Percentiles rank a stretch among this genome's conserved stretches.
phyloP scores from a whole-genome alignment of 64 coral and sea anemone species.

The Stylophora pistillata region DNA sequence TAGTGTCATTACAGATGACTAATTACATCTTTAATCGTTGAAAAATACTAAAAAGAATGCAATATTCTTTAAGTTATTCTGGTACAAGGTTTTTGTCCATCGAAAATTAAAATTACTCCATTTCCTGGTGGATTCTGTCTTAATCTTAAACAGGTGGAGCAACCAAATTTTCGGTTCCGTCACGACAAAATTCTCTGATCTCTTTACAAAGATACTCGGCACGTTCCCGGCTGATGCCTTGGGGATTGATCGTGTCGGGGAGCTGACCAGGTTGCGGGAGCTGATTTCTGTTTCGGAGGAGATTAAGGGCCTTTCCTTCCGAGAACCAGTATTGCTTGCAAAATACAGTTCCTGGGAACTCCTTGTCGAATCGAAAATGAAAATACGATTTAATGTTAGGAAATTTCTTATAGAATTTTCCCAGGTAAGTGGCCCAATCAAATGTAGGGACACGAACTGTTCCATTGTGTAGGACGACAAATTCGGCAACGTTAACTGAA shows the following conservation, averaged over 20 bases:
- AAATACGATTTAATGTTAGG: slow-evolving; percentile 2
- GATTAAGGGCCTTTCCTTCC: slow-evolving; percentile 31
- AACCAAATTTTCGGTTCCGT: slow-evolving; percentile 43
- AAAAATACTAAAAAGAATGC: too few relatives aligned
- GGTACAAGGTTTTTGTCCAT: too few relatives aligned
- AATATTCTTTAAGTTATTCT: too few relatives aligned
- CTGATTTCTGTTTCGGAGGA: neutral
- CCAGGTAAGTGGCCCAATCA: slow-evolving; percentile 37
- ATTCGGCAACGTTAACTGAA: slow-evolving; percentile 7
- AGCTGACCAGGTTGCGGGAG: slow-evolving; percentile 6
- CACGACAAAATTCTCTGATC: slow-evolving; percentile 55
- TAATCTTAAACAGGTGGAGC: neutral
- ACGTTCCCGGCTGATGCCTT: slow-evolving; percentile 35
- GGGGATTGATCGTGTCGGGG: slow-evolving; percentile 19
- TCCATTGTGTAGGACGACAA: slow-evolving; percentile 8
- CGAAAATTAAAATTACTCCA: too few relatives aligned
- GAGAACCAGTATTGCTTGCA: slow-evolving; percentile 61
- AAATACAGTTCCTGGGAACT: slow-evolving; percentile 59
- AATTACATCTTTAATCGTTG: too few relatives aligned
- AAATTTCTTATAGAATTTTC: slow-evolving; percentile 11
- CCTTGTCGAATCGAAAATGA: slow-evolving; percentile 44
- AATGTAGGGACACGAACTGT: neutral
- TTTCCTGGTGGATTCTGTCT: too few relatives aligned
- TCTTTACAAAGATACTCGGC: slow-evolving; percentile 61
- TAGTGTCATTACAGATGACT: too few relatives aligned